phyloP scores from a whole-genome alignment of 2,113 vertebrate species.

The Austrofundulus limnaeus region DNA sequence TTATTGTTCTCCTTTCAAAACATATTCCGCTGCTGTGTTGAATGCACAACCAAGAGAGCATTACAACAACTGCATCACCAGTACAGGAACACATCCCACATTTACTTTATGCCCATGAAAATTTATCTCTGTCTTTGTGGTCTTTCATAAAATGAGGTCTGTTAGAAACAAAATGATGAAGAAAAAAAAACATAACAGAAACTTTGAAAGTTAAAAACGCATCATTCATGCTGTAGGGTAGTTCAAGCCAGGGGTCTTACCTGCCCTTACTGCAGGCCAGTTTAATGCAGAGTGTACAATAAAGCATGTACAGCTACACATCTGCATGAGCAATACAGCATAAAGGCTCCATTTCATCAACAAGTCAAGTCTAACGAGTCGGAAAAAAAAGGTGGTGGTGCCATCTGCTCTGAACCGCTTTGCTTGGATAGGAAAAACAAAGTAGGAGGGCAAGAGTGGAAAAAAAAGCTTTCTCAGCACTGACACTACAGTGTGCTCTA shows the following conservation, averaged over 20 bases:
- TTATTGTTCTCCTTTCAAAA: constrained; percentile 41
- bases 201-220: constrained; percentile 18
- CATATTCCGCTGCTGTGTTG: constrained; percentile 26
- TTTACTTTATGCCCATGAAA: constrained; percentile 33
- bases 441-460: constrained; percentile 18
- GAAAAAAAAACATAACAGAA: background rate
- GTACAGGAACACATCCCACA: constrained; percentile 6
- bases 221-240: constrained; percentile 14
- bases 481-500: constrained; percentile 20
- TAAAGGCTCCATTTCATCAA: constrained; percentile 81
- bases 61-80: constrained; percentile 23
- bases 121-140: constrained; percentile 6
- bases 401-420: constrained; percentile 79
- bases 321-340: constrained; percentile 69
- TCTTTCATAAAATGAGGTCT: constrained; percentile 13
- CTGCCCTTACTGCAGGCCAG: constrained; percentile 14
- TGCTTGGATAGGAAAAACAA: constrained; percentile 51
- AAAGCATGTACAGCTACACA: constrained; percentile 61
- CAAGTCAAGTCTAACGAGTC: constrained; percentile 80
- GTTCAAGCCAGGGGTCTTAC: too few species aligned
- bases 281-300: constrained; percentile 36
- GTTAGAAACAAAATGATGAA: constrained; percentile 3
- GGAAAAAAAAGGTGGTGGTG: constrained; percentile 76
- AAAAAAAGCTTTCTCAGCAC: constrained; percentile 44
- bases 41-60: constrained; percentile 26